These are phyloP conservation scores for Acromyrmex heyeri DNA, from an alignment of 1,140 invertebrate genomes.

Conservation along the genomic window DNA sequence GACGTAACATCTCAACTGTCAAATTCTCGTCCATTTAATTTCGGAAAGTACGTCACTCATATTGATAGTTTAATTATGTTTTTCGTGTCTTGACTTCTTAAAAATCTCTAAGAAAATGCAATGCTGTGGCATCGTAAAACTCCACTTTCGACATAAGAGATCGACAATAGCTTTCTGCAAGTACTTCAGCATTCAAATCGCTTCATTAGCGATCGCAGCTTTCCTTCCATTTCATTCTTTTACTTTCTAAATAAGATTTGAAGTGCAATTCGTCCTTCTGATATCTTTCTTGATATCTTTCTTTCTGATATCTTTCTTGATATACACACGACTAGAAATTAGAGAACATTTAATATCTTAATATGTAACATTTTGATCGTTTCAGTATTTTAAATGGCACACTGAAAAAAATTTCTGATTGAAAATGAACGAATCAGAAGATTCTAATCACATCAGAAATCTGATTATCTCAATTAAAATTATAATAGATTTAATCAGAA, in stretches of 20 bases:
- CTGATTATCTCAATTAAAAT: too few species aligned
- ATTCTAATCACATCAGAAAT: too few species aligned
- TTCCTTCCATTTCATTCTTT: slow-evolving; percentile 24
- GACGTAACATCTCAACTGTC: not conserved
- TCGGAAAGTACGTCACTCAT: not conserved
- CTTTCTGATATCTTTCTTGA: not conserved
- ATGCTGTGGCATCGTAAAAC: not conserved
- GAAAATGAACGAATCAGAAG: too few species aligned
- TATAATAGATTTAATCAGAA: too few species aligned
- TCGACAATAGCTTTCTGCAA: slow-evolving; percentile 14
- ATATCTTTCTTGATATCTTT: not conserved
- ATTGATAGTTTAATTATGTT: not conserved
- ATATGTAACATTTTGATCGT: not conserved
- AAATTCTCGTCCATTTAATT: slow-evolving; percentile 13
- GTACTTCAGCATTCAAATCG: slow-evolving; percentile 34
- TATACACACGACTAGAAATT: not conserved
- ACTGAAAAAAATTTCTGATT: too few species aligned
- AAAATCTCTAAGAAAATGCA: not conserved
- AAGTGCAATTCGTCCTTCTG: not conserved
- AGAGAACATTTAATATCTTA: not conserved
- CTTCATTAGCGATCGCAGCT: slow-evolving; percentile 16
- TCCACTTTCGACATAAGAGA: not conserved
- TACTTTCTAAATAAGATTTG: slow-evolving; percentile 31
- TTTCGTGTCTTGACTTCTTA: slow-evolving; percentile 11
- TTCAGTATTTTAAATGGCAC: not conserved